Evolutionary conservation across 2,113 vertebrate genomes (phyloP).

Genomic region (Penelope pileata): DNA sequence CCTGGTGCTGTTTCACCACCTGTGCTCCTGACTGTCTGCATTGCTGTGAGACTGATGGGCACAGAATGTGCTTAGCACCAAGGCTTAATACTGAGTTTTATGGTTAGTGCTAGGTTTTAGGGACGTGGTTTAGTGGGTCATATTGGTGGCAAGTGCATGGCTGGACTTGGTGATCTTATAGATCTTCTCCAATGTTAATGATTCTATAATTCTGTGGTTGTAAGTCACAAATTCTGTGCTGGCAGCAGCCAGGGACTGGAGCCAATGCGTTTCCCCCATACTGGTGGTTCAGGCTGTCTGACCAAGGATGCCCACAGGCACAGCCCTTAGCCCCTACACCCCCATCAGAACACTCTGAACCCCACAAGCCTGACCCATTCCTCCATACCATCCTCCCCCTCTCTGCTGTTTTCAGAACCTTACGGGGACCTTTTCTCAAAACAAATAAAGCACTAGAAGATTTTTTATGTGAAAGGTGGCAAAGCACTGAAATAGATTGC

Average conservation of each 20-base stretch:
- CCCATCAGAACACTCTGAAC: neutral
- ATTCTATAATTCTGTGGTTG: too few species aligned
- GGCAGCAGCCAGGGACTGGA: neutral
- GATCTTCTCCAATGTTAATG: too few species aligned
- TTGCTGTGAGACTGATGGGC: neutral
- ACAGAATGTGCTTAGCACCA: neutral
- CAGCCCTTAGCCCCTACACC: neutral
- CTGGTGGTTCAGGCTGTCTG: neutral
- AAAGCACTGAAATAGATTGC: too few species aligned
- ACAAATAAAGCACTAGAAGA: too few species aligned
- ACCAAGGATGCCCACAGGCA: neutral
- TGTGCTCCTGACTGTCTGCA: neutral
- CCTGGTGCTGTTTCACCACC: neutral
- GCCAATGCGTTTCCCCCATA: rapidly evolving
- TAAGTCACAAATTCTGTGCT: neutral
- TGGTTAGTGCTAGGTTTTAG: too few species aligned
- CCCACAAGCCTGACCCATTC: neutral
- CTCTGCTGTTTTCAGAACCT: neutral
- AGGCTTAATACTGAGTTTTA: too few species aligned
- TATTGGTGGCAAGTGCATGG: too few species aligned
- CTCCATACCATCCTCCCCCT: neutral
- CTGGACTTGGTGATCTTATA: too few species aligned
- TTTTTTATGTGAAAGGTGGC: too few species aligned
- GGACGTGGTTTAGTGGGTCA: too few species aligned
- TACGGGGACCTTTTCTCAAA: neutral